A percentile compares a stretch with the other conserved stretches of the same genome.
Evolutionary conservation across 2,113 vertebrate genomes (phyloP).

Genomic region (Syngnathus typhle): DNA sequence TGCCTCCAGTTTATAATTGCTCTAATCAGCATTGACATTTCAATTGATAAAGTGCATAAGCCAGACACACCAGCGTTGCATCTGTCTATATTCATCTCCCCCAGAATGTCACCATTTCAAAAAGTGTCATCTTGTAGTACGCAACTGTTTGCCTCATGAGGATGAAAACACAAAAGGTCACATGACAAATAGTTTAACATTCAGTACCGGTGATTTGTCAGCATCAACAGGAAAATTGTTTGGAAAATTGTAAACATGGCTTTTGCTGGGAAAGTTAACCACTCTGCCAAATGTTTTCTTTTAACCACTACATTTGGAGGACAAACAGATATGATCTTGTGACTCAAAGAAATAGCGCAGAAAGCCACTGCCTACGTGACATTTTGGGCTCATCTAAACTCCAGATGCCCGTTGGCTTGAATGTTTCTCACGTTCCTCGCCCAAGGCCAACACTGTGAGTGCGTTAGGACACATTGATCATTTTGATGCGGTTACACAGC

Average conservation of each 20-base stretch:
- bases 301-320: neutral
- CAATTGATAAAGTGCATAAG: slow-evolving; percentile 4
- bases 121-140: slow-evolving; percentile 20
- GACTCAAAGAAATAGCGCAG: slow-evolving; percentile 2
- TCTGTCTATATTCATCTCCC: slow-evolving; percentile 10
- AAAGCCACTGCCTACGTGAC: neutral
- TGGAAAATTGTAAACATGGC: neutral
- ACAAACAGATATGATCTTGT: neutral
- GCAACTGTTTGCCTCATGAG: neutral
- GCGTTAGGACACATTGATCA: slow-evolving; percentile 23
- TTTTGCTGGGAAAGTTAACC: neutral
- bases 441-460: slow-evolving; percentile 1
- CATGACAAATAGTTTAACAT: neutral
- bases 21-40: slow-evolving; percentile 35
- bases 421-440: slow-evolving; percentile 11
- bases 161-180: slow-evolving; percentile 5
- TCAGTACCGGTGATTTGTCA: neutral
- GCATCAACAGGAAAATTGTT: neutral
- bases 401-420: slow-evolving; percentile 7
- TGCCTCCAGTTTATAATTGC: neutral
- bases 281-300: neutral
- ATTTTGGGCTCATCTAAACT: neutral
- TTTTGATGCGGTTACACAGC: slow-evolving; percentile 30
- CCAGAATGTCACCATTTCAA: slow-evolving; percentile 13
- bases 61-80: slow-evolving; percentile 1